Evolutionary conservation across 92 coral and sea anemone genomes (phyloP), one percentile per base, ranked within the genome.

Genomic region (Heteractis magnifica): DNA sequence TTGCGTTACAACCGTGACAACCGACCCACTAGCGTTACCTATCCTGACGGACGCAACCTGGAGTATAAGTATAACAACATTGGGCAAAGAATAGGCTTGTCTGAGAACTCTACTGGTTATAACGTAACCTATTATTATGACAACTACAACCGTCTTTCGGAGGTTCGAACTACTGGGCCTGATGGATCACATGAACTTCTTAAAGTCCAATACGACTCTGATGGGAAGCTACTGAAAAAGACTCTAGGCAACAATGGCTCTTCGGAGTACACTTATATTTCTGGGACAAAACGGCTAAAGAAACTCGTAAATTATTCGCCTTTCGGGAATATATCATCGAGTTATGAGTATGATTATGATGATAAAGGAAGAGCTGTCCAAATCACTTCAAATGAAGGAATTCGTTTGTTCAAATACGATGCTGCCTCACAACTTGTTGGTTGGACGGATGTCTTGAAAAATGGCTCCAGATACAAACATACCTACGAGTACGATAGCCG

Each of bases 181-280:
- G 72, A 83, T 5, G 92, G 87, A 10, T 14, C 85, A 41, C 72
- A 82, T 5, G 21, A 85, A 52, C 81, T 90, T 16, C 72, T 90
- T 78, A 70, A 80, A 72, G 51, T 90, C 34, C 79, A 88, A 52
- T 90, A 93, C 72, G 78, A 93, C 70, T 78, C 92, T 6, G 56
- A 73, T 52, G 97, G 94, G 6, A 92, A 78, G 72, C 78, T 80
- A 0, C 64, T 80, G 11, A 86, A 79, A 56, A 88, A 90, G 21
- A 60, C 82, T 19, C 82, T 93, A 52, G 97, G 97, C 53, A 93
- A 91, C 79, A 94, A 94, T 21, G 92, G 82, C 11, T 88, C 79
- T 56, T 78, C 94, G 11, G 78, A 71, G 12, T 85, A 91, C 77
- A 59, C 56, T 15, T 90, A 87, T 10, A 79, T 84, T 44, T 72